These are phyloP conservation scores for Dromas ardeola DNA, from an alignment of 2,113 vertebrate genomes.

Conservation along the genomic window DNA sequence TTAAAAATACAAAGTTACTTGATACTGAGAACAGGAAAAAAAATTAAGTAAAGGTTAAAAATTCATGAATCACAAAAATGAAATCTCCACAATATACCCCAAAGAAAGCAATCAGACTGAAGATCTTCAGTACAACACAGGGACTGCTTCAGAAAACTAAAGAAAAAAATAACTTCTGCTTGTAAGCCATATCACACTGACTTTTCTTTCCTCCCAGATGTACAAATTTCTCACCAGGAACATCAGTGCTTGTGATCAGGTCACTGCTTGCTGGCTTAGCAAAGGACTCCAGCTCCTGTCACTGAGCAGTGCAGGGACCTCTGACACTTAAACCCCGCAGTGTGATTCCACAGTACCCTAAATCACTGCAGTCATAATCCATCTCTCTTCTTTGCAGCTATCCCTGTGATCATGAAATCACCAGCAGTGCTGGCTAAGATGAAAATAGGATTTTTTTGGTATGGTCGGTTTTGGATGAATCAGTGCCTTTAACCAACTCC, in stretches of 20 bases:
- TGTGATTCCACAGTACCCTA: background rate
- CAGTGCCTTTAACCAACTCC: background rate
- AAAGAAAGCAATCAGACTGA: background rate
- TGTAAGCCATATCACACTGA: background rate
- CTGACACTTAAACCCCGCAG: background rate
- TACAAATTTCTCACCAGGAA: background rate
- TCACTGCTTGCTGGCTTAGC: background rate
- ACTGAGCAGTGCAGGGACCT: background rate
- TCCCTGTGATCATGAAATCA: background rate
- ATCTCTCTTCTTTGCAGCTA: background rate
- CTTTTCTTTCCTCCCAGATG: background rate
- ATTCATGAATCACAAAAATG: background rate
- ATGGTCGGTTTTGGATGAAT: background rate
- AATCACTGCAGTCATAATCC: background rate
- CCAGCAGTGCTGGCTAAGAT: background rate
- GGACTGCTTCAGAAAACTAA: background rate
- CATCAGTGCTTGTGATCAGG: background rate
- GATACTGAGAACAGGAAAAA: background rate
- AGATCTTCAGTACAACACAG: background rate
- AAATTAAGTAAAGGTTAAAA: background rate
- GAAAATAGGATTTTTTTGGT: background rate
- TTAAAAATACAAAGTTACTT: background rate
- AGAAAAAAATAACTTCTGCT: background rate
- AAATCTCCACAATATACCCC: background rate
- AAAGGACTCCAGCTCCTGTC: background rate